Percentiles rank a stretch among this genome's conserved stretches.
phyloP scores from a whole-genome alignment of 2,888 invertebrate genomes.

The Epistrophe grossulariae region DNA sequence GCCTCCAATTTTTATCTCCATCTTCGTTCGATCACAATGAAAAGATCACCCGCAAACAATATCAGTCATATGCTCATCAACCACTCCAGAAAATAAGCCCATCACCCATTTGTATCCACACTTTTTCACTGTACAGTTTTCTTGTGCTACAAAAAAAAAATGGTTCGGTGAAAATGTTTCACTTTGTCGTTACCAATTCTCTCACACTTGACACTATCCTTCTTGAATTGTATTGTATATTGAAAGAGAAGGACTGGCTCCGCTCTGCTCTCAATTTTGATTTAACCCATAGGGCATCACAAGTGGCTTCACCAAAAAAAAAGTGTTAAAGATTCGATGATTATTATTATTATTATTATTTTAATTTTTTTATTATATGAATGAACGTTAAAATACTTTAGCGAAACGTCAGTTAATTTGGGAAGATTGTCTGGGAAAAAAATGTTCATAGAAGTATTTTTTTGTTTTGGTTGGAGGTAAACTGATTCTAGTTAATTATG shows the following conservation, averaged over 20 bases:
- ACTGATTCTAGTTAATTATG: not conserved
- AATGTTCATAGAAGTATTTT: not conserved
- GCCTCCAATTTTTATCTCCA: conserved; percentile 54
- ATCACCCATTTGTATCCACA: conserved; percentile 39
- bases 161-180: not conserved
- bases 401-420: conserved; percentile 48
- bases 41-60: conserved; percentile 69
- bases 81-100: conserved; percentile 68
- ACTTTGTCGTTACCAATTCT: not conserved
- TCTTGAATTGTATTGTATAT: conserved; percentile 4
- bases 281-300: conserved; percentile 40
- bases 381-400: conserved; percentile 48
- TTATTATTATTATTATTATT: conserved; percentile 66
- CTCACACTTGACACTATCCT: not conserved
- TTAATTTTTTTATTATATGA: no score
- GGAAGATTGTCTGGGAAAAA: not conserved
- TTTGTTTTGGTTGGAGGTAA: not conserved
- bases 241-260: not conserved
- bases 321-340: conserved; percentile 66
- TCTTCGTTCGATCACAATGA: conserved; percentile 49
- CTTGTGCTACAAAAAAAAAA: not conserved
- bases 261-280: conserved; percentile 51
- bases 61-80: conserved; percentile 42
- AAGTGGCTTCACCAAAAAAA: conserved; percentile 56
- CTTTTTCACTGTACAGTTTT: not conserved